These are phyloP conservation scores for Eumacrocentrus americanus DNA, from an alignment of 2,888 invertebrate species.

Conservation along the genomic window DNA sequence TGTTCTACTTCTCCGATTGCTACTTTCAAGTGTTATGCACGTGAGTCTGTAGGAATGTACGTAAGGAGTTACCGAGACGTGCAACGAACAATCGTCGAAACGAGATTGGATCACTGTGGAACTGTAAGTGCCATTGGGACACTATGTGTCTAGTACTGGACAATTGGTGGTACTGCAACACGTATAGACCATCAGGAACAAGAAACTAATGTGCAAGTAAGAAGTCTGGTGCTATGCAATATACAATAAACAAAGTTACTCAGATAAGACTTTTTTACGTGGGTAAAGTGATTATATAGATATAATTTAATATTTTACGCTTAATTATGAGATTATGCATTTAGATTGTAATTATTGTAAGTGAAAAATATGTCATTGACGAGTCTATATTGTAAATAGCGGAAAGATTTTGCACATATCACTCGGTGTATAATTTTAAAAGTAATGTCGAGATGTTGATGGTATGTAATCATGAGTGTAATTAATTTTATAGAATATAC, in stretches of 20 bases:
- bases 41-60: constrained; percentile 7
- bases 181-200: too few species aligned
- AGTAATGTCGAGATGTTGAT: not conserved
- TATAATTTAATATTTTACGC: not conserved
- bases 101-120: constrained; percentile 31
- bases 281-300: constrained; percentile 9
- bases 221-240: not conserved
- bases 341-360: too few species aligned
- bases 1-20: constrained; percentile 46
- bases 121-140: constrained; percentile 26
- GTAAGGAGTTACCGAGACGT: not conserved
- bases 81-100: constrained; percentile 26
- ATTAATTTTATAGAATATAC: not conserved
- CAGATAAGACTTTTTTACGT: constrained; percentile 20
- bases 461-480: not conserved
- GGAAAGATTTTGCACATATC: constrained; percentile 23
- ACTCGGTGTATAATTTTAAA: not conserved
- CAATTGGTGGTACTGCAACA: not conserved
- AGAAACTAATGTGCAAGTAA: constrained; percentile 8
- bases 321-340: not conserved
- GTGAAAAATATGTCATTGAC: too few species aligned
- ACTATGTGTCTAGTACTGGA: constrained; percentile 1
- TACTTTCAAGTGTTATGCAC: constrained; percentile 40
- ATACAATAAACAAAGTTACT: not conserved
- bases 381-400: constrained; percentile 19